A percentile compares a stretch with the other conserved stretches of the same genome.
These are phyloP conservation scores for Bilobella aurantiaca DNA, from an alignment of 1,140 invertebrate species.

Conservation along the genomic window DNA sequence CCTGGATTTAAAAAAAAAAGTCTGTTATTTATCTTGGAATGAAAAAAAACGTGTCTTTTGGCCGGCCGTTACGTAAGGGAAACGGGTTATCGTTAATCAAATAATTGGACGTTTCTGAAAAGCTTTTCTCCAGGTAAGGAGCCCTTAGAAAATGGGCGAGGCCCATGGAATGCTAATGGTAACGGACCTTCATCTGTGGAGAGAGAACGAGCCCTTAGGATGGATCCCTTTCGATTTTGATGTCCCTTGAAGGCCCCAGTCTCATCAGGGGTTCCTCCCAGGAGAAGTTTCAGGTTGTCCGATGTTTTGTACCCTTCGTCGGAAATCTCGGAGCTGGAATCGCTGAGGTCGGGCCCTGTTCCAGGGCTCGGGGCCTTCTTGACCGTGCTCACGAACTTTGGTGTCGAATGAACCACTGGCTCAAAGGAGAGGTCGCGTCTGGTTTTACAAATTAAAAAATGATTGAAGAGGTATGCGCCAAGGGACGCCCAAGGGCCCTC, in stretches of 20 bases:
- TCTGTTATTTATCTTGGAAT: too few species aligned
- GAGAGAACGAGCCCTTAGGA: constrained; percentile 21
- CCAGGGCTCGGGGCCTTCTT: constrained; percentile 42
- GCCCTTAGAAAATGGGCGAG: too few species aligned
- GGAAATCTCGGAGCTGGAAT: constrained; percentile 73
- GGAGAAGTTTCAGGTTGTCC: constrained; percentile 27
- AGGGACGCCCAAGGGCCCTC: background rate
- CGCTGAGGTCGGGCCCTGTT: constrained; percentile 40
- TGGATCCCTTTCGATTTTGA: constrained; percentile 21
- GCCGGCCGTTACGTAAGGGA: too few species aligned
- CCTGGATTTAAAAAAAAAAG: too few species aligned
- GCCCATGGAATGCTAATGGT: background rate
- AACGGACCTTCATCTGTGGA: constrained; percentile 32
- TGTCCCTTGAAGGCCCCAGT: constrained; percentile 17
- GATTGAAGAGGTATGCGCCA: too few species aligned
- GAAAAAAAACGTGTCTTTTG: too few species aligned
- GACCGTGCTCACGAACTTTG: constrained; percentile 46
- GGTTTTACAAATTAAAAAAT: constrained; percentile 7
- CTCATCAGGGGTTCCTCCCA: background rate
- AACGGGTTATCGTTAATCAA: too few species aligned
- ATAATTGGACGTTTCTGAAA: too few species aligned
- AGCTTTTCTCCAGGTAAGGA: too few species aligned
- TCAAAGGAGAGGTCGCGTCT: constrained; percentile 36
- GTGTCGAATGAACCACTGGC: constrained; percentile 26
- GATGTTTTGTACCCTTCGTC: constrained; percentile 69